phyloP scores from a whole-genome alignment of 2,113 vertebrate genomes.

The Siniperca knerii region DNA sequence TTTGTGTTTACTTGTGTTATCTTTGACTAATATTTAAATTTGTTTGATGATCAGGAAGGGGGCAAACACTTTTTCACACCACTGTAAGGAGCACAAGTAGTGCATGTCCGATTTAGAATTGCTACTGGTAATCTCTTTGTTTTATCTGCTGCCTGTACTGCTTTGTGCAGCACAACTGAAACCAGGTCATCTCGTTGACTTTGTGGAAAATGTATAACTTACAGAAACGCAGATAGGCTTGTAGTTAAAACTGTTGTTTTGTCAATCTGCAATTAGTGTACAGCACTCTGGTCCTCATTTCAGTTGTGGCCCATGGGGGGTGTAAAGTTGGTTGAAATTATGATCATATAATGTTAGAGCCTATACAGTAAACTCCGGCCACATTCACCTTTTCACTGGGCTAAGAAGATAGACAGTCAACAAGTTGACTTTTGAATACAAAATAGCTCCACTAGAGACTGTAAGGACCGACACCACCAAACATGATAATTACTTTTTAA shows the following conservation, averaged over 20 bases:
- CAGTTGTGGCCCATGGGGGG: neutral
- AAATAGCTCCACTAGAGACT: neutral
- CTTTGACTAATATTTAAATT: too few species aligned
- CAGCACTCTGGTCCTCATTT: neutral
- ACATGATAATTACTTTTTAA: neutral
- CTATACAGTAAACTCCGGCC: neutral
- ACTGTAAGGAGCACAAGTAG: neutral
- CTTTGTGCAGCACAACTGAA: slow-evolving; percentile 15
- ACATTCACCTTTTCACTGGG: neutral
- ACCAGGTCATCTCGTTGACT: slow-evolving; percentile 25
- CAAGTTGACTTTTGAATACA: neutral
- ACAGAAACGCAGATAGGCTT: neutral
- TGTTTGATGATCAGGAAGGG: too few species aligned
- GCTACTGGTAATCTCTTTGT: neutral
- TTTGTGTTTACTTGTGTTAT: too few species aligned
- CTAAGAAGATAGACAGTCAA: neutral
- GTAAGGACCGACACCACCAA: neutral
- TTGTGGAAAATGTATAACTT: neutral
- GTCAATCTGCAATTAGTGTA: neutral
- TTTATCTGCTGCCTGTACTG: neutral
- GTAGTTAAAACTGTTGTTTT: neutral
- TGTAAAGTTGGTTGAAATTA: neutral
- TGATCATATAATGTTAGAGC: neutral
- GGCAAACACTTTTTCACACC: too few species aligned
- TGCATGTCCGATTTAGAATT: neutral